Evolutionary conservation across 2,888 invertebrate species (phyloP), one percentile per base, ranked within the genome.

Genomic region (Eupithecia dodoneata): DNA sequence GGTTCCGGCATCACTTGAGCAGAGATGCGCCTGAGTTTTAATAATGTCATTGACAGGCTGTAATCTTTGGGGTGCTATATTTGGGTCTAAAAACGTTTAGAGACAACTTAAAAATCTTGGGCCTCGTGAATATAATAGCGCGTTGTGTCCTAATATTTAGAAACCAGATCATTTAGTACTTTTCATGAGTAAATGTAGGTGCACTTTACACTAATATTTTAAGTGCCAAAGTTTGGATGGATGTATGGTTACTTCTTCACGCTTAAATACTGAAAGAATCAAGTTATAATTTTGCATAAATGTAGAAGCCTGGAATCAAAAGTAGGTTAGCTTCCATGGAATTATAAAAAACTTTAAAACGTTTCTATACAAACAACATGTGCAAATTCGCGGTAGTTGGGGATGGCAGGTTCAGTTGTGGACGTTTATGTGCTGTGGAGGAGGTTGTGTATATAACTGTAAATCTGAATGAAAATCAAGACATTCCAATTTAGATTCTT

Each of bases 21-120:
- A 87, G 71, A 70, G 90, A 93, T 94, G 93, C 93, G 93, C 91
- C 87, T 86, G 91, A 93, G 91, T 91, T 93, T 81, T 93, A 91
- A 93, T 93, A 93, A 94, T 91, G 90, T 91, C 92, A 92, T 92
- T 42, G 73, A 76, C 71, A 91, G 91, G 83, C 90, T 70, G 44
- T 59, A 84, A 86, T 82, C 80, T 80, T n/a, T 13, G 42, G n/a
- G 30, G 13, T 71, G 45, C 18, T 71, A 44, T 59, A 47, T 52
- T 70, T 70, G 30, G 30, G 9, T 55, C 59, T 18, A 9, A 55
- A 59, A 59, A n/a, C 10, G 3, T 18, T 59, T 59, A 9, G 9
- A 30, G 30, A 10, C 63, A 30, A 63, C n/a, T 52, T 13, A n/a
- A 52, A 52, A 52, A 6, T n/a, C 4, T 12, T 63, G 63, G n/a